A percentile compares a stretch with the other conserved stretches of the same genome.
Evolutionary conservation across 2,888 invertebrate genomes (phyloP).

Genomic region (Gymnocheta viridis): DNA sequence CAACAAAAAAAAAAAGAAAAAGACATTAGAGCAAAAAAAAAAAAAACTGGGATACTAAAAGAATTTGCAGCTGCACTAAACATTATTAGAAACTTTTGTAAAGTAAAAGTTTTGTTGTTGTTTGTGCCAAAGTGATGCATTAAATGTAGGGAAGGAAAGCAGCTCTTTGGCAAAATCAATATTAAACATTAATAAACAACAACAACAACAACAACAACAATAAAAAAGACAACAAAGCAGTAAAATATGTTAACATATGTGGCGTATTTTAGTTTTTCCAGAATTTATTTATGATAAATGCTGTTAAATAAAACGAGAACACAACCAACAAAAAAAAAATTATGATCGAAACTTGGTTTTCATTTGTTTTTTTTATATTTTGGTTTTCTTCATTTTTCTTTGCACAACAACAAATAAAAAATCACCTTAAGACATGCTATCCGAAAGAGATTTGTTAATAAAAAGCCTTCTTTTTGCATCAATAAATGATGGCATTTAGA

Average conservation of each 20-base stretch:
- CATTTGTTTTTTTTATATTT: neutral
- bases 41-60: constrained; percentile 35
- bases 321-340: constrained; percentile 41
- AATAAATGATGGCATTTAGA: constrained; percentile 47
- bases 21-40: neutral
- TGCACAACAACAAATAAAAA: constrained; percentile 32
- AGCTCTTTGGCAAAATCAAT: constrained; percentile 47
- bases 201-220: neutral
- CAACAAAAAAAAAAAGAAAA: constrained; percentile 5
- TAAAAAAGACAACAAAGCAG: constrained; percentile 4
- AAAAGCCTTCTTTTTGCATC: constrained; percentile 21
- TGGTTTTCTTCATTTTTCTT: neutral
- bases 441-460: constrained; percentile 44
- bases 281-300: constrained; percentile 62
- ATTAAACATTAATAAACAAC: constrained; percentile 30
- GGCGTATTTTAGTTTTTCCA: constrained; percentile 28
- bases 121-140: constrained; percentile 39
- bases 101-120: constrained; percentile 63
- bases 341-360: constrained; percentile 37
- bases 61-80: constrained; percentile 58
- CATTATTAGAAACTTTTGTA: constrained; percentile 39
- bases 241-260: constrained; percentile 49
- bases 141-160: constrained; percentile 54
- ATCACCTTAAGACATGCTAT: constrained; percentile 62
- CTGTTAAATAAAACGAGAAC: constrained; percentile 52